These are phyloP conservation scores for Epicauta chinensis DNA, from an alignment of 1,140 invertebrate species.

Conservation along the genomic window DNA sequence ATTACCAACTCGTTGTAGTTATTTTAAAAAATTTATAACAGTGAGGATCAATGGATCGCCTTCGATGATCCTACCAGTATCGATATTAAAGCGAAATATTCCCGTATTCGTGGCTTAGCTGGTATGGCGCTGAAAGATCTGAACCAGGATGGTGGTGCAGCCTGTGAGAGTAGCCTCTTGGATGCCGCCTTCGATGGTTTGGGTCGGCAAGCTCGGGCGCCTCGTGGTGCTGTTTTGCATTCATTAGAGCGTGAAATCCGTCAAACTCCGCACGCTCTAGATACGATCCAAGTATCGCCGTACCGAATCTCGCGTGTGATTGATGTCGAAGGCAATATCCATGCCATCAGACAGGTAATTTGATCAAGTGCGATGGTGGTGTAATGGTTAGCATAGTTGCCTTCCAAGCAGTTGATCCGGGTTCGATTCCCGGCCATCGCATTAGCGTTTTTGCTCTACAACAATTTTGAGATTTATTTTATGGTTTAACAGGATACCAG, in stretches of 20 bases:
- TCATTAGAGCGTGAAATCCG: conserved; percentile 51
- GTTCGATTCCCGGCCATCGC: conserved; percentile 23
- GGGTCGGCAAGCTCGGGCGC: conserved; percentile 49
- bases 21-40: conserved; percentile 30
- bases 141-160: conserved; percentile 43
- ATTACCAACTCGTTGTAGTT: no score
- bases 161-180: conserved; percentile 45
- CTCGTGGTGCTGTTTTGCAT: conserved; percentile 49
- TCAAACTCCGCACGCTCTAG: conserved; percentile 45
- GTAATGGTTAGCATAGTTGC: conserved; percentile 31
- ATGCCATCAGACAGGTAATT: conserved; percentile 60
- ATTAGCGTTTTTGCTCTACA: no score
- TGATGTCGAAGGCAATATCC: conserved; percentile 64
- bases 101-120: conserved; percentile 48
- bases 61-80: conserved; percentile 68
- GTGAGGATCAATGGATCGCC: conserved; percentile 65
- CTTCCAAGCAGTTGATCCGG: conserved; percentile 27
- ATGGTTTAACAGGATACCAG: conserved; percentile 62
- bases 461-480: no score
- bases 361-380: conserved; percentile 74
- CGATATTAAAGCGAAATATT: conserved; percentile 66
- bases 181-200: conserved; percentile 46
- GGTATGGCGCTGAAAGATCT: conserved; percentile 48
- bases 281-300: conserved; percentile 58
- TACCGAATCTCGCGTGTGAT: conserved; percentile 68